These are phyloP conservation scores for Spicauda simplicius DNA, from an alignment of 2,888 invertebrate species.

Conservation along the genomic window DNA sequence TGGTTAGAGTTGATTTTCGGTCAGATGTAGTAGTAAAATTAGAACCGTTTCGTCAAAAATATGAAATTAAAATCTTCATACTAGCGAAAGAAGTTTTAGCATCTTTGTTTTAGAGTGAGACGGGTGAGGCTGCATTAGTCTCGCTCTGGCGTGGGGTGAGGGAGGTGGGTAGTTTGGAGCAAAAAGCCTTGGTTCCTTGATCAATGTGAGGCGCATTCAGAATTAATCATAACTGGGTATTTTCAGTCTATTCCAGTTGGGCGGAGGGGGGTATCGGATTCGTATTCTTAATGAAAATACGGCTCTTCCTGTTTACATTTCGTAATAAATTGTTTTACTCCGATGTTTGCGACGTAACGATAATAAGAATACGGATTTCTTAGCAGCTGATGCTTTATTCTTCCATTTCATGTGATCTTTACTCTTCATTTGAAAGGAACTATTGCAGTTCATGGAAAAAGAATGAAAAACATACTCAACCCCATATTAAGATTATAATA, in stretches of 20 bases:
- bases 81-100: conserved; percentile 86
- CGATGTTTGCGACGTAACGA: conserved; percentile 60
- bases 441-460: too few species aligned
- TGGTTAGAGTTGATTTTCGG: conserved; percentile 49
- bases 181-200: conserved; percentile 83
- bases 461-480: neutral
- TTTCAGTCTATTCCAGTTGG: conserved; percentile 78
- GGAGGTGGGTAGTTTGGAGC: conserved; percentile 82
- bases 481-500: too few species aligned
- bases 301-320: conserved; percentile 84
- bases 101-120: conserved; percentile 85
- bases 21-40: conserved; percentile 61
- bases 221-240: conserved; percentile 85
- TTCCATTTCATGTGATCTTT: conserved; percentile 44
- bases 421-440: neutral
- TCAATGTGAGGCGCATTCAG: conserved; percentile 84
- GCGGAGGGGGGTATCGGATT: conserved; percentile 67
- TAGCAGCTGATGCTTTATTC: conserved; percentile 53
- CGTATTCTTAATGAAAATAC: conserved; percentile 85
- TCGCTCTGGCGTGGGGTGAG: conserved; percentile 65
- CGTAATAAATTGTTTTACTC: conserved; percentile 84
- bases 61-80: conserved; percentile 86
- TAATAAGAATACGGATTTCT: conserved; percentile 38
- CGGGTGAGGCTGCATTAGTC: conserved; percentile 79
- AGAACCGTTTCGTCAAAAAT: conserved; percentile 85